Evolutionary conservation across 2,113 vertebrate species (phyloP).

Genomic region (Ammodytes marinus): DNA sequence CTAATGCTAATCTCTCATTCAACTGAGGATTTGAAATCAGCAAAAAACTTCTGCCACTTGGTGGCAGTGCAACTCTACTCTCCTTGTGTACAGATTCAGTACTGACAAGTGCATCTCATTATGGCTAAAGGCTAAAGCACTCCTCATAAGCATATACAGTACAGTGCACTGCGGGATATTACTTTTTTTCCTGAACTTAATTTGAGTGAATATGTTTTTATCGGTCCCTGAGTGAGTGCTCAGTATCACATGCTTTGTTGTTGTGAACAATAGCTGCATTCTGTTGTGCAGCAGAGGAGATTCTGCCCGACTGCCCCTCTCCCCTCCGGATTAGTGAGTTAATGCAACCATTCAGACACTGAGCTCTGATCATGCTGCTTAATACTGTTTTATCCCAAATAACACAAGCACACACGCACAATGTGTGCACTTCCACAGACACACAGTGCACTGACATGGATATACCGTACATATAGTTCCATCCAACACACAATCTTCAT

Average conservation of each 20-base stretch:
- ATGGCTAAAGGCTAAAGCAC: neutral
- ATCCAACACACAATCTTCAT: neutral
- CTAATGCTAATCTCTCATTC: neutral
- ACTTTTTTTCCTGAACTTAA: neutral
- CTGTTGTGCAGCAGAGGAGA: constrained; percentile 11
- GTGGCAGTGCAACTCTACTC: constrained; percentile 40
- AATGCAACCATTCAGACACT: constrained; percentile 82
- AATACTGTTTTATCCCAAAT: constrained; percentile 78
- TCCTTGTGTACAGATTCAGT: neutral
- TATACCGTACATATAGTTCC: neutral
- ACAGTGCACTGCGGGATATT: neutral
- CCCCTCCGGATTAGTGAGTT: constrained; percentile 79
- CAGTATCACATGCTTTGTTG: neutral
- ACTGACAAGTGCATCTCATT: neutral
- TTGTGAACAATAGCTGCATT: constrained; percentile 7
- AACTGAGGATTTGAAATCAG: neutral
- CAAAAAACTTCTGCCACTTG: constrained; percentile 28
- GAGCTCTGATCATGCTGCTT: constrained; percentile 82
- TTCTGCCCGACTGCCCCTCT: constrained; percentile 60
- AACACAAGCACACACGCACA: constrained; percentile 29
- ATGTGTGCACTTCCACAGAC: neutral
- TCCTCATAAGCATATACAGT: neutral
- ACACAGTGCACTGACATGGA: neutral
- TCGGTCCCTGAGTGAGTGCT: neutral
- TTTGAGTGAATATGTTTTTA: neutral